These are phyloP conservation scores for Drosophila pectinifera DNA, from an alignment of 1,140 invertebrate genomes.

Conservation along the genomic window DNA sequence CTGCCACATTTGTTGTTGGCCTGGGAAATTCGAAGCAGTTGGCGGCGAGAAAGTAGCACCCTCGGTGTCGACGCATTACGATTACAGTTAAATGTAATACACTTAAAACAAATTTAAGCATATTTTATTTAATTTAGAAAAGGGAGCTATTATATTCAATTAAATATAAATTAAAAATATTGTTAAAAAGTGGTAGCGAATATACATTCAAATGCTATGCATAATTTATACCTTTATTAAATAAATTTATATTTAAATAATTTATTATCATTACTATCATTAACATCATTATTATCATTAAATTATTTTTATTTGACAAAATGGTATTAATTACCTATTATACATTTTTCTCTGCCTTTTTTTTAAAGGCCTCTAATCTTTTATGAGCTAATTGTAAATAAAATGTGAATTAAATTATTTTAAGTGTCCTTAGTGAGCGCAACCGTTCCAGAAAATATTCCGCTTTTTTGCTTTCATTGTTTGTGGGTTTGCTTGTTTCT, in stretches of 20 bases:
- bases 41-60: conserved; percentile 26
- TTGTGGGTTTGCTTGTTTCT: conserved; percentile 25
- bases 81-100: conserved; percentile 32
- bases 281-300: too few species aligned
- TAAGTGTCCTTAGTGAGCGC: conserved; percentile 18
- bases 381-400: not conserved
- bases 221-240: not conserved
- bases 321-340: not conserved
- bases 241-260: not conserved
- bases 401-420: not conserved
- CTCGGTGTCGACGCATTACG: conserved; percentile 37
- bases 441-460: conserved; percentile 54
- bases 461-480: conserved; percentile 32
- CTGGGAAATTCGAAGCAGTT: conserved; percentile 27
- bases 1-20: conserved; percentile 3
- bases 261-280: too few species aligned
- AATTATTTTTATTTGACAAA: too few species aligned
- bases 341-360: not conserved
- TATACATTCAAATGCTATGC: too few species aligned
- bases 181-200: too few species aligned
- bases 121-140: not conserved
- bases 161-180: not conserved
- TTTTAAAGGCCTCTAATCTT: too few species aligned
- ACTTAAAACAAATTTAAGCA: not conserved
- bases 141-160: too few species aligned